phyloP scores from a whole-genome alignment of 2,797 vertebrate genomes.

The Tinamus major region DNA sequence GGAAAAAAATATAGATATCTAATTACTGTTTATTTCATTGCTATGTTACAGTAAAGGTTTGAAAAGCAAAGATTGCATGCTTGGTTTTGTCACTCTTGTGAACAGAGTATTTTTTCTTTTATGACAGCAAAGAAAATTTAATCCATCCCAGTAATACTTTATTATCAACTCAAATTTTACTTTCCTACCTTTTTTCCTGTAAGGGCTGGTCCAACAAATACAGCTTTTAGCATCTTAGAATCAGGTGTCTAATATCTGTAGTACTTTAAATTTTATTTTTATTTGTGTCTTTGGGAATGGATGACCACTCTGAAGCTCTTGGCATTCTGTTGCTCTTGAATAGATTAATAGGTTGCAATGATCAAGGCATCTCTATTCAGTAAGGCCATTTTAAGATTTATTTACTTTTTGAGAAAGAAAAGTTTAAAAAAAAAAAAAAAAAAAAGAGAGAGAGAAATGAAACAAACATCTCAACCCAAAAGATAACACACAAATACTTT shows the following conservation, averaged over 20 bases:
- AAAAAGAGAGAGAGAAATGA: conserved; percentile 29
- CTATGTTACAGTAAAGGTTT: conserved; percentile 85
- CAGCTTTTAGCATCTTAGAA: conserved; percentile 65
- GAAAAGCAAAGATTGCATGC: conserved; percentile 82
- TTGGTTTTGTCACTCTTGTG: conserved; percentile 82
- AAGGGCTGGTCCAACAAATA: conserved; percentile 39
- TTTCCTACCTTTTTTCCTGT: conserved; percentile 29
- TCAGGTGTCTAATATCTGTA: conserved; percentile 70
- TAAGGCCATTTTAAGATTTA: conserved; percentile 33
- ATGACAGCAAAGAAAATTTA: conserved; percentile 75
- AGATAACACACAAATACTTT: background rate
- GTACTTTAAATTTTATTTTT: background rate
- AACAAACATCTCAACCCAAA: conserved; percentile 45
- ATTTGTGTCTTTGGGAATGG: conserved; percentile 58
- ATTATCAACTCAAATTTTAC: conserved; percentile 65
- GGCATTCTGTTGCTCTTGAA: conserved; percentile 65
- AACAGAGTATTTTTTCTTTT: conserved; percentile 72
- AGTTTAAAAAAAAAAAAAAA: conserved; percentile 15
- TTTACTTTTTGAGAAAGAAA: conserved; percentile 40
- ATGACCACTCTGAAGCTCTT: conserved; percentile 47
- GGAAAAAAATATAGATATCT: conserved; percentile 73
- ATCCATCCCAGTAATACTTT: conserved; percentile 47
- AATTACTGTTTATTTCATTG: conserved; percentile 82
- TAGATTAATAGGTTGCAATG: conserved; percentile 53
- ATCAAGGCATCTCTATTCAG: conserved; percentile 45